A percentile compares a stretch with the other conserved stretches of the same genome.
These are phyloP conservation scores for Poeciliopsis paucimaculata DNA, from an alignment of 2,797 vertebrate species.

Conservation along the genomic window DNA sequence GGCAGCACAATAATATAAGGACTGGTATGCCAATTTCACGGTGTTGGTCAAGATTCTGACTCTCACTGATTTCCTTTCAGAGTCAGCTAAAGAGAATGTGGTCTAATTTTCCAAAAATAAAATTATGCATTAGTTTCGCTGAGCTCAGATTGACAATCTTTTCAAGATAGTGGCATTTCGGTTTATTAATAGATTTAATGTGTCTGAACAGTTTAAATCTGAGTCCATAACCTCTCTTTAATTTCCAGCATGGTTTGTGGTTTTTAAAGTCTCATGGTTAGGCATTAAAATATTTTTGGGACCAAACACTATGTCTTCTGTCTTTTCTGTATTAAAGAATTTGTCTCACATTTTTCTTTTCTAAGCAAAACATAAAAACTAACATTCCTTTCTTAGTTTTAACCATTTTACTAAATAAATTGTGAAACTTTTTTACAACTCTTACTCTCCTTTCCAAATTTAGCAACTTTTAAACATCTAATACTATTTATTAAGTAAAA, in stretches of 20 bases:
- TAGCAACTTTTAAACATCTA: background rate
- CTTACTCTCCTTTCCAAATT: background rate
- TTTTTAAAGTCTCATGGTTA: background rate
- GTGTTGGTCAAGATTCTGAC: background rate
- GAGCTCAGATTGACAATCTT: background rate
- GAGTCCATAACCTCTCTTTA: background rate
- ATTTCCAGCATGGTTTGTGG: background rate
- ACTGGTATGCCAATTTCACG: background rate
- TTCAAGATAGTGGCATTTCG: background rate
- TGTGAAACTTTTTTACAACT: background rate
- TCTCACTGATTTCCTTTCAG: background rate
- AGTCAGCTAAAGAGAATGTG: background rate
- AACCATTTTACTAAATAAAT: background rate
- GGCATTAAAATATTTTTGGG: background rate
- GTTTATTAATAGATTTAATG: background rate
- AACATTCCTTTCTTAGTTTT: background rate
- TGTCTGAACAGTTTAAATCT: background rate
- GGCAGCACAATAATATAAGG: background rate
- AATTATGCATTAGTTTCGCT: background rate
- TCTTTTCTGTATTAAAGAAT: background rate
- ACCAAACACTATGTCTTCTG: background rate
- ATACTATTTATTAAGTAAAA: background rate
- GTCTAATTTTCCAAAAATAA: background rate
- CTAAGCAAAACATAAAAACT: background rate
- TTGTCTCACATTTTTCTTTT: background rate